phyloP scores from a whole-genome alignment of 1,140 invertebrate genomes.

The Bursaphelenchus mucronatus region DNA sequence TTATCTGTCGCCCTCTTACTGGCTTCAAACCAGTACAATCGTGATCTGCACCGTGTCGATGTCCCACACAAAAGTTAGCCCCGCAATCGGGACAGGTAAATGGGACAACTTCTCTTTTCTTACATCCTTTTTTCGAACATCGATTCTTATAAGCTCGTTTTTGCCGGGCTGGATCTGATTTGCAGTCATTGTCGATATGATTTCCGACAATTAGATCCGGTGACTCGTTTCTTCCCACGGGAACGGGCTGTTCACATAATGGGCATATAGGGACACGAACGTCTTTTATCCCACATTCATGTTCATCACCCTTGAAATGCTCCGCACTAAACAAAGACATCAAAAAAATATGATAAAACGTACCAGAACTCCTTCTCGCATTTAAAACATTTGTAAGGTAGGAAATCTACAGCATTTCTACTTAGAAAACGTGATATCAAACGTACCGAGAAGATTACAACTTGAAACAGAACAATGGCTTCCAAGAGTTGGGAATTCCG shows the following conservation, averaged over 20 bases:
- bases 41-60: constrained; percentile 23
- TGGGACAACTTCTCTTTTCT: constrained; percentile 24
- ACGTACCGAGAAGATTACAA: constrained; percentile 31
- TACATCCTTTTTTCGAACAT: constrained; percentile 29
- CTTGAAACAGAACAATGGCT: constrained; percentile 24
- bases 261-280: constrained; percentile 38
- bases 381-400: constrained; percentile 31
- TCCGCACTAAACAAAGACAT: constrained; percentile 18
- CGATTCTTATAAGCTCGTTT: constrained; percentile 27
- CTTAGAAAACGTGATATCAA: constrained; percentile 10
- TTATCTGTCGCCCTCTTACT: background rate
- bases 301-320: constrained; percentile 31
- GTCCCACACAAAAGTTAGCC: constrained; percentile 28
- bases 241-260: constrained; percentile 32
- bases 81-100: constrained; percentile 20
- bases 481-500: constrained; percentile 32
- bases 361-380: constrained; percentile 32
- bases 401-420: constrained; percentile 27
- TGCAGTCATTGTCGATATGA: constrained; percentile 37
- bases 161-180: constrained; percentile 29
- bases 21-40: constrained; percentile 10
- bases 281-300: constrained; percentile 28
- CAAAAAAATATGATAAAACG: constrained; percentile 11
- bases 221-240: constrained; percentile 25
- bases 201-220: constrained; percentile 26